Base-by-base conservation (phyloP, 2,113 vertebrate species). In the Cryptomyrus ogoouensis region DNA sequence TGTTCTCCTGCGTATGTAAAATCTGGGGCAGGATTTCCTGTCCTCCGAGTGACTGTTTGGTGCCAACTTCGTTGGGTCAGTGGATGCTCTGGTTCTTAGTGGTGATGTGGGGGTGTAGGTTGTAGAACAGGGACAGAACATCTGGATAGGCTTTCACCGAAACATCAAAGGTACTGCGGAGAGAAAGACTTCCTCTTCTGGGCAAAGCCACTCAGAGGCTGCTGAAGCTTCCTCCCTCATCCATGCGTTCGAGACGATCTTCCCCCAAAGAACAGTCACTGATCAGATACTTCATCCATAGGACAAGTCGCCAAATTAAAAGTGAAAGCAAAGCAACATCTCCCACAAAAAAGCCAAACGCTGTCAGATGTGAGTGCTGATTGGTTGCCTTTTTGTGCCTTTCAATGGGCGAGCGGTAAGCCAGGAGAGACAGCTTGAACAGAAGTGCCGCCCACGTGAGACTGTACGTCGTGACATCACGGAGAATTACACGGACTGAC, bases 361-460 rank as follows among this genome's bases (percentile, higher is more conserved):
- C 91, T 92, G 91, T 90, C 88, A 93, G 9, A 91, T 92, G 95
- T 94, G 95, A 96, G 94, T 92, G 93, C 93, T 95, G 94, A 94
- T 93, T 92, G 91, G 90, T 90, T 94, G 94, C 94, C 56, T 95
- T 95, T 96, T 95, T 95, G 94, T 80, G 31, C 74, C 74, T 80
- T 80, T 80, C 35, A 92, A 56, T 49, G 39, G 15, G 21, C 3
- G 27, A 42, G 47, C 21, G 21, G 15, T 70, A 53, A n/a, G 31
- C 19, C 77, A 83, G 53, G 15, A 52, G 77, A 92, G 89, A 90
- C 27, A 49, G 42, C 46, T n/a, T 47, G 35, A 47, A 46, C 39
- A 46, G 21, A 84, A 44, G 44, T 84, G 21, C 15, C 42, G 1
- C 83, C 21, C 42, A 84, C 42, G 15, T 80, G 74, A 39, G 13